Evolutionary conservation across 2,797 vertebrate species (phyloP).

Genomic region (Sternarchorhynchus goeldii): DNA sequence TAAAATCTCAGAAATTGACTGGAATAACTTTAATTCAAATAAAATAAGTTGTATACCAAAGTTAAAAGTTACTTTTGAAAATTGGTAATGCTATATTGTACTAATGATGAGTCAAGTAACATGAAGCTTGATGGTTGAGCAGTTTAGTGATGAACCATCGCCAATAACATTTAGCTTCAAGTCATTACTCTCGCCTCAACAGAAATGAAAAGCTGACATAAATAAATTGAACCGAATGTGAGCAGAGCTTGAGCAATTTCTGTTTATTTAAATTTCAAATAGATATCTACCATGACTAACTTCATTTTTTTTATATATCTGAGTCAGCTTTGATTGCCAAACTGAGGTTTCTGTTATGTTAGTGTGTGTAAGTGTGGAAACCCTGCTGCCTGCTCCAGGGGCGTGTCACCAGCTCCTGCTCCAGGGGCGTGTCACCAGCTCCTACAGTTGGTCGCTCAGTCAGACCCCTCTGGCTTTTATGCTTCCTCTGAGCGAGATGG

Average conservation of each 20-base stretch:
- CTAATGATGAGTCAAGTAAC: too few relatives aligned
- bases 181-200: not conserved
- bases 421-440: conserved; percentile 25
- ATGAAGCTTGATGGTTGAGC: too few relatives aligned
- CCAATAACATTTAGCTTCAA: not conserved
- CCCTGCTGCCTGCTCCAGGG: conserved; percentile 1
- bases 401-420: conserved; percentile 31
- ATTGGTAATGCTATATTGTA: too few relatives aligned
- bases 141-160: not conserved
- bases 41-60: too few relatives aligned
- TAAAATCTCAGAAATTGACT: too few relatives aligned
- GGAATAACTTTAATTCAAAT: too few relatives aligned
- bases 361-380: conserved; percentile 33
- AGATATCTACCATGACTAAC: not conserved
- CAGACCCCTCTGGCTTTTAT: not conserved
- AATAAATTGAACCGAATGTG: not conserved
- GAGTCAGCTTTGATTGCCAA: conserved; percentile 11
- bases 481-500: not conserved
- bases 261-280: not conserved
- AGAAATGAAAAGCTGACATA: conserved; percentile 4
- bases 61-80: too few relatives aligned
- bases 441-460: not conserved
- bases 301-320: not conserved
- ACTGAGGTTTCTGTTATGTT: conserved; percentile 1
- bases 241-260: not conserved